Conservation (phyloP, 2,113 vertebrate species). For the Theropithecus gelada region DNA sequence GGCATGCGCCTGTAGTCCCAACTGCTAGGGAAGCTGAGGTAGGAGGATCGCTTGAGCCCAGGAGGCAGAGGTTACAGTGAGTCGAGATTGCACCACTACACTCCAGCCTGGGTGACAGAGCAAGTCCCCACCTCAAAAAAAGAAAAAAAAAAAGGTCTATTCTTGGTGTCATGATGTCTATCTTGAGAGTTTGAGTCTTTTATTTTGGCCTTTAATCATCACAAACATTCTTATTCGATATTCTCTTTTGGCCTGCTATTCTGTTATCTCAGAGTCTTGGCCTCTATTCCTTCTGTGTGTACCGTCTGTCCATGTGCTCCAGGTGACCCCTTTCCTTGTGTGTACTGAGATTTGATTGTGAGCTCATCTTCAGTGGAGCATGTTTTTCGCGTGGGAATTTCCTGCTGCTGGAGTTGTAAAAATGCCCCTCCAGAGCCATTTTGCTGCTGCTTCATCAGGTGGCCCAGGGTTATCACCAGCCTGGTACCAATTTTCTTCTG, state of each 20-base stretch:
- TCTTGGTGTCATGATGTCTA: neutral
- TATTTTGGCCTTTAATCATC: neutral
- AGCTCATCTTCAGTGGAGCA: neutral
- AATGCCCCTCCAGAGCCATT: neutral
- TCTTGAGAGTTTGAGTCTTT: neutral
- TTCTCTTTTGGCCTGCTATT: neutral
- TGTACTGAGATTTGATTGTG: neutral
- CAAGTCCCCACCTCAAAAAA: too few species aligned
- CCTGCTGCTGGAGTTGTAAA: neutral
- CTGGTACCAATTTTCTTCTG: neutral
- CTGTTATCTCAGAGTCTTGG: neutral
- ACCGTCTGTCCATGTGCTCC: neutral
- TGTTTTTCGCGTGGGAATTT: neutral
- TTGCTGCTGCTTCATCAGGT: neutral
- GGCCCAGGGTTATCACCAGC: neutral
- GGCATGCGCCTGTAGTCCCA: too few species aligned
- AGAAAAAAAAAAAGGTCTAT: neutral
- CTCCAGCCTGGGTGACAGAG: too few species aligned
- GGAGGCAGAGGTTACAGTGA: too few species aligned
- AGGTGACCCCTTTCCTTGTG: neutral
- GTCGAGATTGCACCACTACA: too few species aligned
- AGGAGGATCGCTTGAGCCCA: too few species aligned
- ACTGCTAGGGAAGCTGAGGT: too few species aligned
- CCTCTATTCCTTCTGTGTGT: neutral
- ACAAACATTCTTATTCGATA: fast-evolving